phyloP scores from a whole-genome alignment of 2,113 vertebrate genomes.

The Microtus montanus region DNA sequence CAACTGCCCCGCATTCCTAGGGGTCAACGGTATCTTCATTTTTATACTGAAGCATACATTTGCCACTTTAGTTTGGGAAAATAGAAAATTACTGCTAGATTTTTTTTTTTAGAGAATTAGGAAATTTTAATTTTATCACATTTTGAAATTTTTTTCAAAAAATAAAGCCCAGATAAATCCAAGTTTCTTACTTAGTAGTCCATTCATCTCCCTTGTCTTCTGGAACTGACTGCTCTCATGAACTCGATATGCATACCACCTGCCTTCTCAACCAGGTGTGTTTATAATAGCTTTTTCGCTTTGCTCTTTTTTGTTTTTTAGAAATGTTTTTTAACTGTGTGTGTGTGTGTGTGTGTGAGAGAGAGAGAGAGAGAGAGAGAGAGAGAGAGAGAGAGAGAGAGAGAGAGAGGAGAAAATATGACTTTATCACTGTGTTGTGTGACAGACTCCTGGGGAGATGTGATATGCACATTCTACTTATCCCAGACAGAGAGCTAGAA shows the following conservation, averaged over 20 bases:
- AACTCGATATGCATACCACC: background rate
- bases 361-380: no score
- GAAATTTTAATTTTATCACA: background rate
- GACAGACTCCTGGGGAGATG: background rate
- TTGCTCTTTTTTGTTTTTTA: background rate
- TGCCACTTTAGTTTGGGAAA: background rate
- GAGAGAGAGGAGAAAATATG: background rate
- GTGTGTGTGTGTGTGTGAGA: background rate
- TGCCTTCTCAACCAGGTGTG: background rate
- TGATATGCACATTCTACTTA: background rate
- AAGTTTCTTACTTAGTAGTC: background rate
- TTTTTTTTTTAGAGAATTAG: conserved; percentile 23
- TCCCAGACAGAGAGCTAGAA: background rate
- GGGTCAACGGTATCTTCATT: background rate
- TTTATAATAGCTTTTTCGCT: background rate
- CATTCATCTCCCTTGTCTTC: background rate
- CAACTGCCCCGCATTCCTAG: background rate
- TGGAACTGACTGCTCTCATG: background rate
- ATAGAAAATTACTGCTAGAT: background rate
- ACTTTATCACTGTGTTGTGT: background rate
- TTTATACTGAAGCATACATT: background rate
- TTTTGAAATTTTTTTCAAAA: background rate
- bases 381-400: no score
- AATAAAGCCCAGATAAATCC: background rate
- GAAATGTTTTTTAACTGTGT: background rate